Percentiles rank a stretch among this genome's conserved stretches.
Conservation (phyloP, 2,888 invertebrate species). For the Ichneumon xanthorius region DNA sequence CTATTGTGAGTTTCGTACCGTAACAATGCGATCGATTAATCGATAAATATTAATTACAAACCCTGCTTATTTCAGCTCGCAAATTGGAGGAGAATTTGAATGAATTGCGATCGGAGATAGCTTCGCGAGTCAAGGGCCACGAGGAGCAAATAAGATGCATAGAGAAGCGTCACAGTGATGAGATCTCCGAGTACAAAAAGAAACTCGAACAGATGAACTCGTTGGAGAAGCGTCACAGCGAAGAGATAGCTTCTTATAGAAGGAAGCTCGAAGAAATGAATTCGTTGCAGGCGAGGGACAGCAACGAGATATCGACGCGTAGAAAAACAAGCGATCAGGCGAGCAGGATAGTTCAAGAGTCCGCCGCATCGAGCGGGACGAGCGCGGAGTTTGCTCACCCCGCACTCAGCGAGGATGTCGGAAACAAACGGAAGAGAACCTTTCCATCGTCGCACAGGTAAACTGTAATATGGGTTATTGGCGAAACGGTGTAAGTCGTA, state of each 20-base stretch:
- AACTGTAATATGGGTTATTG: not conserved
- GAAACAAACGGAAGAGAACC: constrained; percentile 49
- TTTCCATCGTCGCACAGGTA: constrained; percentile 41
- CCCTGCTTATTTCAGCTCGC: constrained; percentile 53
- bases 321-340: not conserved
- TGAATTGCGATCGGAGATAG: constrained; percentile 59
- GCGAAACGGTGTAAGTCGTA: not conserved
- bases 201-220: constrained; percentile 41
- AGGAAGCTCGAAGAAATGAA: constrained; percentile 23
- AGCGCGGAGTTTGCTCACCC: constrained; percentile 46
- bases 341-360: not conserved
- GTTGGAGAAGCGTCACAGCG: constrained; percentile 22
- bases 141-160: constrained; percentile 59
- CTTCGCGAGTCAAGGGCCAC: constrained; percentile 59
- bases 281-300: not conserved
- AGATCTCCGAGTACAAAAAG: constrained; percentile 61
- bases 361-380: not conserved
- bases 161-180: constrained; percentile 61
- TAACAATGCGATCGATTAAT: not conserved
- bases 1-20: constrained; percentile 47
- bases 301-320: not conserved
- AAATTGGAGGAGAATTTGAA: constrained; percentile 68
- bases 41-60: not conserved
- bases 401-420: constrained; percentile 45
- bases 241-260: constrained; percentile 31